A percentile compares a stretch with the other conserved stretches of the same genome.
Evolutionary conservation across 2,797 vertebrate species (phyloP).

Genomic region (Phaenicophaeus curvirostris): DNA sequence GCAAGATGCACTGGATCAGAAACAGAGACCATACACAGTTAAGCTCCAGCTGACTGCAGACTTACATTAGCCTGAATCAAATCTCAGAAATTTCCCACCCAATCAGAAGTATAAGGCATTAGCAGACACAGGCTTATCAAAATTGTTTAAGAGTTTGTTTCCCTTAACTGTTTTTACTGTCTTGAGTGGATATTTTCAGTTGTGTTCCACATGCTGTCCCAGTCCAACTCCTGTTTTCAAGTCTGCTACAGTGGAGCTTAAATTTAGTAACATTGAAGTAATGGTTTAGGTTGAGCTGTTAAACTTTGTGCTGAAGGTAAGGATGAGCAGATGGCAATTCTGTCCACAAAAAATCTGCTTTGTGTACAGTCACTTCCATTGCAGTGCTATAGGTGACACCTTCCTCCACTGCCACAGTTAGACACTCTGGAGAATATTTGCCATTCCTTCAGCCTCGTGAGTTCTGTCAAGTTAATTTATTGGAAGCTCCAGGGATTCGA

Average conservation of each 20-base stretch:
- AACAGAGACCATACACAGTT: neutral
- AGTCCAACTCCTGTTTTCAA: neutral
- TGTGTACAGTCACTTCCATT: neutral
- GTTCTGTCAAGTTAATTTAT: neutral
- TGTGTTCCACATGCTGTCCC: neutral
- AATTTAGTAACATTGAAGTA: neutral
- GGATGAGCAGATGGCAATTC: neutral
- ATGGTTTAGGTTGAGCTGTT: neutral
- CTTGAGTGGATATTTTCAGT: neutral
- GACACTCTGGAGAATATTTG: neutral
- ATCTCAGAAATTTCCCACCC: neutral
- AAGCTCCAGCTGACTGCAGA: neutral
- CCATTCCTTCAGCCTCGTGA: neutral
- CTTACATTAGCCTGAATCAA: neutral
- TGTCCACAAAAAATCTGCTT: neutral
- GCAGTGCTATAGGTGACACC: neutral
- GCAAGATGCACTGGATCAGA: conserved; percentile 1
- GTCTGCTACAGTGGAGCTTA: neutral
- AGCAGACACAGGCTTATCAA: neutral
- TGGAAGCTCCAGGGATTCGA: neutral
- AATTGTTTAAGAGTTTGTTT: neutral
- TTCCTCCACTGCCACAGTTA: neutral
- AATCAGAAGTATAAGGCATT: neutral
- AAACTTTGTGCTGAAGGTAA: neutral
- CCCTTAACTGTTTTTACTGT: neutral